Percentiles rank a stretch among this genome's conserved stretches.
These are phyloP conservation scores for Aphelenchoides fujianensis DNA, from an alignment of 1,140 invertebrate genomes.

Conservation along the genomic window DNA sequence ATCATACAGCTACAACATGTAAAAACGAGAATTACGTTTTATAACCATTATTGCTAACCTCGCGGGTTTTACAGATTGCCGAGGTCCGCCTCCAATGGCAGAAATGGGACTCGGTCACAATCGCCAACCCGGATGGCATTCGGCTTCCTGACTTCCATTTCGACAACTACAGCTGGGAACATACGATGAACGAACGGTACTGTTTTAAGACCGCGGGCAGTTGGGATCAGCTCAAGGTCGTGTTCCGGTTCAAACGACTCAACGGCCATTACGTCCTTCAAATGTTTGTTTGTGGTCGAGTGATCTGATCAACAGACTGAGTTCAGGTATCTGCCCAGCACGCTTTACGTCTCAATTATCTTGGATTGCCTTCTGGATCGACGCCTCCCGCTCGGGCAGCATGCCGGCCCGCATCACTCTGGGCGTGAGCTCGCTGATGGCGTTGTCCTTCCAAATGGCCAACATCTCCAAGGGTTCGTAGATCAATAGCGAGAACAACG, in stretches of 20 bases:
- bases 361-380: constrained; percentile 66
- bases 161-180: constrained; percentile 57
- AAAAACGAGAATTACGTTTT: too few species aligned
- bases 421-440: constrained; percentile 58
- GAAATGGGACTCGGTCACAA: constrained; percentile 59
- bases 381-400: constrained; percentile 61
- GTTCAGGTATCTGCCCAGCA: constrained; percentile 3
- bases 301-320: neutral
- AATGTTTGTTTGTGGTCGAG: too few species aligned
- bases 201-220: constrained; percentile 48
- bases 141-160: constrained; percentile 60
- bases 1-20: constrained; percentile 49
- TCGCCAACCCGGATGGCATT: constrained; percentile 52
- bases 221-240: constrained; percentile 63
- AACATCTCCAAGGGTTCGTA: constrained; percentile 50
- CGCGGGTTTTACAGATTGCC: constrained; percentile 23
- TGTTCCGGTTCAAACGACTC: constrained; percentile 64
- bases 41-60: neutral
- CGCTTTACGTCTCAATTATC: constrained; percentile 47
- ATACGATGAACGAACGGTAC: constrained; percentile 13
- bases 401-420: constrained; percentile 65
- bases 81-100: constrained; percentile 38
- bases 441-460: constrained; percentile 50
- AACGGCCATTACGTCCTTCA: constrained; percentile 65
- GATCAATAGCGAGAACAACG: neutral